These are phyloP conservation scores for Agrenia bidenticulata DNA, from an alignment of 2,888 invertebrate species.

Conservation along the genomic window DNA sequence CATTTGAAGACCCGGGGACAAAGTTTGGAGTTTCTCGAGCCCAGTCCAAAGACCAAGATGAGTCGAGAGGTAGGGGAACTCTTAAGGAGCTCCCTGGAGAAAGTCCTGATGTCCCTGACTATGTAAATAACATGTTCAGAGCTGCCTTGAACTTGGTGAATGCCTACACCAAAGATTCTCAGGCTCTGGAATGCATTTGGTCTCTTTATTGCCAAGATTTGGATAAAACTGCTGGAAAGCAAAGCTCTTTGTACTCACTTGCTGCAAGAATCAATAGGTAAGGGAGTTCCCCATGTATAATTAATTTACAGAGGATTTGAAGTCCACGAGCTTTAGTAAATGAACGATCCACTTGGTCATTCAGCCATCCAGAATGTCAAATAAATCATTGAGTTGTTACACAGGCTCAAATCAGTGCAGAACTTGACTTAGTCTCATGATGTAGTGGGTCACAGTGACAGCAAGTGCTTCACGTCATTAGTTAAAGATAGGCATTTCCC, in stretches of 20 bases:
- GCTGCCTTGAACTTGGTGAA: slow-evolving; percentile 63
- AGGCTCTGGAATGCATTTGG: slow-evolving; percentile 64
- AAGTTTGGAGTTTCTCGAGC: slow-evolving; percentile 20
- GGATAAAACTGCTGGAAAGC: slow-evolving; percentile 60
- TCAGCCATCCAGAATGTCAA: too few relatives aligned
- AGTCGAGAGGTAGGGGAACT: slow-evolving; percentile 57
- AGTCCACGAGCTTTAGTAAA: too few relatives aligned
- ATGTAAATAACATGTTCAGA: slow-evolving; percentile 62
- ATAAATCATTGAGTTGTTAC: too few relatives aligned
- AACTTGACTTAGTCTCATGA: too few relatives aligned
- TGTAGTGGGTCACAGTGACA: too few relatives aligned
- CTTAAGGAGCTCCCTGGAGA: neutral
- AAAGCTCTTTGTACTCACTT: slow-evolving; percentile 61
- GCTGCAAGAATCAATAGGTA: slow-evolving; percentile 66
- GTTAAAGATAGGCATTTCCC: too few relatives aligned
- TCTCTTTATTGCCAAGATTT: slow-evolving; percentile 63
- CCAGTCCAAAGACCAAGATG: slow-evolving; percentile 36
- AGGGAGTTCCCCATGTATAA: too few relatives aligned
- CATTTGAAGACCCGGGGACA: neutral
- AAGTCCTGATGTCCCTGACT: slow-evolving; percentile 54
- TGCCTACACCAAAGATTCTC: slow-evolving; percentile 62
- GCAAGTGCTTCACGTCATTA: too few relatives aligned
- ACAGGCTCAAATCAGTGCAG: too few relatives aligned
- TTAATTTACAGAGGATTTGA: too few relatives aligned
- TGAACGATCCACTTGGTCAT: too few relatives aligned